Conservation (phyloP, 2,113 vertebrate species). For the Chaetorhynchus papuensis region DNA sequence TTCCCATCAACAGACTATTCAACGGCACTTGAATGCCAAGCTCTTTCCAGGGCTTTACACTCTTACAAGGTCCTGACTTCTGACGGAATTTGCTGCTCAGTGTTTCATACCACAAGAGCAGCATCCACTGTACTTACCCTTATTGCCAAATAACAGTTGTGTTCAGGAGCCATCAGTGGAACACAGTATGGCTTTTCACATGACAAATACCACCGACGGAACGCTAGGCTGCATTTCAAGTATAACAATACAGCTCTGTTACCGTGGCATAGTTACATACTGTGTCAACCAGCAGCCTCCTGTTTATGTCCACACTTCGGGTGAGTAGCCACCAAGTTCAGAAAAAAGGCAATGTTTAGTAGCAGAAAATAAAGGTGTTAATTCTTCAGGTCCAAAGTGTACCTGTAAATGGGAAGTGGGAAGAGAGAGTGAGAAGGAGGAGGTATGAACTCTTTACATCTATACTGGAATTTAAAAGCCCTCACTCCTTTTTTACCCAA, state of each 20-base stretch:
- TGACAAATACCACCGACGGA: background rate
- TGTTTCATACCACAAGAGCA: background rate
- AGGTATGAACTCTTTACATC: background rate
- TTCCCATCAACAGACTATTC: conserved; percentile 27
- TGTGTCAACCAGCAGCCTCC: background rate
- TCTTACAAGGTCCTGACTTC: conserved; percentile 36
- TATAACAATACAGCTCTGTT: background rate
- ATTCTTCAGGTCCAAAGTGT: background rate
- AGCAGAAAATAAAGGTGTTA: conserved; percentile 30
- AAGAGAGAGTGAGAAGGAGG: conserved; percentile 11
- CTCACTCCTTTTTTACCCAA: background rate
- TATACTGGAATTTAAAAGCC: background rate
- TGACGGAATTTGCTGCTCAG: background rate
- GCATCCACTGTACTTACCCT: background rate
- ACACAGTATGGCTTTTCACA: background rate
- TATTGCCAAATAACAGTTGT: background rate
- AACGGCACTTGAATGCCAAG: conserved; percentile 36
- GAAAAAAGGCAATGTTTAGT: background rate
- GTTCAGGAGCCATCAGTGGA: background rate
- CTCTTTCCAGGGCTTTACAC: conserved; percentile 34
- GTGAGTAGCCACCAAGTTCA: conserved; percentile 24
- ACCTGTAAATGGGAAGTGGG: conserved; percentile 29
- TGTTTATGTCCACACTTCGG: background rate
- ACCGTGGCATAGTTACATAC: background rate
- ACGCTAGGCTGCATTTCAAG: background rate